Conservation (phyloP, 2,888 invertebrate species). For the Creontiades dilutus region DNA sequence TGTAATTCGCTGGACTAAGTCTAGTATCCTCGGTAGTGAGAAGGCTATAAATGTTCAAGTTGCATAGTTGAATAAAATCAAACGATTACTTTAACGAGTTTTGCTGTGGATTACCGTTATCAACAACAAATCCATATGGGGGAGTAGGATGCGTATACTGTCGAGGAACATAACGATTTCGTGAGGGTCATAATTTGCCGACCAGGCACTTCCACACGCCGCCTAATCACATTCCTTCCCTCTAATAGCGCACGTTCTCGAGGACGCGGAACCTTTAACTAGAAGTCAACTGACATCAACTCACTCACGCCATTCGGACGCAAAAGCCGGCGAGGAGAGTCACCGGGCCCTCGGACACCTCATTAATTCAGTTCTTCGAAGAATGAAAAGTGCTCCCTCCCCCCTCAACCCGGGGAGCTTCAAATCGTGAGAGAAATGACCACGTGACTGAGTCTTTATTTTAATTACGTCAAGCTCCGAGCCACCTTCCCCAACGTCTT, state of each 20-base stretch:
- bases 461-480: constrained; percentile 45
- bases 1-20: too few species aligned
- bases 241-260: constrained; percentile 13
- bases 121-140: too few species aligned
- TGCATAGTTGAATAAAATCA: too few species aligned
- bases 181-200: too few species aligned
- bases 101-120: too few species aligned
- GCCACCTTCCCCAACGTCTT: constrained; percentile 13
- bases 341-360: constrained; percentile 23
- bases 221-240: not conserved
- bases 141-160: too few species aligned
- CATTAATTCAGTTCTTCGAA: constrained; percentile 41
- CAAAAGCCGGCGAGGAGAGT: not conserved
- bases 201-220: not conserved
- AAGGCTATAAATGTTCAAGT: too few species aligned
- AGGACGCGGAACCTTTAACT: not conserved
- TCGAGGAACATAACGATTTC: too few species aligned
- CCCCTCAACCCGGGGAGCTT: not conserved
- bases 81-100: too few species aligned
- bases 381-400: not conserved
- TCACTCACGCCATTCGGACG: constrained; percentile 23
- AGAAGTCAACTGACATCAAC: constrained; percentile 7
- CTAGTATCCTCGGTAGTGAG: too few species aligned
- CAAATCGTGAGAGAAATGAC: constrained; percentile 60
- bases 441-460: constrained; percentile 59